Evolutionary conservation across 2,113 vertebrate species (phyloP).

Genomic region (Trematocara marginatum): DNA sequence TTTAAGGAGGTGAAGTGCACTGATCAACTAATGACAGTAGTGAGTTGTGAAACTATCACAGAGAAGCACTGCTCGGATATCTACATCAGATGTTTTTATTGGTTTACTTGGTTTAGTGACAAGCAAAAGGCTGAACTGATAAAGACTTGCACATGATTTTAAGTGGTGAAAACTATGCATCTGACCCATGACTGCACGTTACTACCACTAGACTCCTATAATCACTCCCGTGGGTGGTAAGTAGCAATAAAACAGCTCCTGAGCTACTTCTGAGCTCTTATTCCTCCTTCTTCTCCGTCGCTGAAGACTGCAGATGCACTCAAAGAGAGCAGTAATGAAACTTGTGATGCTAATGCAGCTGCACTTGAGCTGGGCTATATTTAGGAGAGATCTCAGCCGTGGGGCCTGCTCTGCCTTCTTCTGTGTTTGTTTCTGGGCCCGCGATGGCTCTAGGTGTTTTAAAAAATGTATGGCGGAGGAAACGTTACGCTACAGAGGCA

Average conservation of each 20-base stretch:
- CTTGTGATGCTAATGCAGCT: constrained; percentile 52
- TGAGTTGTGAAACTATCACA: background rate
- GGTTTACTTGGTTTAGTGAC: background rate
- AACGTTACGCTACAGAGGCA: constrained; percentile 37
- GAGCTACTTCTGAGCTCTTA: background rate
- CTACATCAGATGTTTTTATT: background rate
- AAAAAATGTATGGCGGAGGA: constrained; percentile 48
- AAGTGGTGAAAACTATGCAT: background rate
- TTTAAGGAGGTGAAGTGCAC: background rate
- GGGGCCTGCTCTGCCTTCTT: constrained; percentile 28
- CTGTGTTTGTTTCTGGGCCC: constrained; percentile 33
- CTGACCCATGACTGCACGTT: background rate
- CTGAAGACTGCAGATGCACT: constrained; percentile 7
- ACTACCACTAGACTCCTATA: background rate
- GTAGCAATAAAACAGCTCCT: background rate
- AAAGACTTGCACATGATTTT: background rate
- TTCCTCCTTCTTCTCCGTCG: background rate
- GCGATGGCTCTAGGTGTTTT: constrained; percentile 25
- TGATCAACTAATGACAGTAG: background rate
- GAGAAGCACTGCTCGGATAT: background rate
- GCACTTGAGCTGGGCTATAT: constrained; percentile 51
- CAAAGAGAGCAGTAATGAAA: constrained; percentile 31
- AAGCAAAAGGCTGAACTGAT: background rate
- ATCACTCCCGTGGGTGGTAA: background rate
- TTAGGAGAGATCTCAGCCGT: constrained; percentile 38